phyloP scores from a whole-genome alignment of 2,113 vertebrate species.

The Melierax canorus region DNA sequence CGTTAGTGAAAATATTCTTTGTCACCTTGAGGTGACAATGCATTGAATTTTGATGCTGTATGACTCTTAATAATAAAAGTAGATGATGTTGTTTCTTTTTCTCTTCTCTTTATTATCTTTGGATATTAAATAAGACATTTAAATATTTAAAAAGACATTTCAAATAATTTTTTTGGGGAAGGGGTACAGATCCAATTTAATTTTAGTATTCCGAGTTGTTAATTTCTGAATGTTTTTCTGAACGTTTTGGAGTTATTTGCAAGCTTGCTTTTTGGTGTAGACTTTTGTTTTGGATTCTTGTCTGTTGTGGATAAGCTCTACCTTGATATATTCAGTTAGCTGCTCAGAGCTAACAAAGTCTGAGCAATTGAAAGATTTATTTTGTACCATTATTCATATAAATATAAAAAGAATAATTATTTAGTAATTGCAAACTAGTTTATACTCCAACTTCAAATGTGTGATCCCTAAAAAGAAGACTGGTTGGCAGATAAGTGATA shows the following conservation, averaged over 20 bases:
- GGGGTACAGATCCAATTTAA: background rate
- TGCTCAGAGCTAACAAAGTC: background rate
- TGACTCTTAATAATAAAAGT: background rate
- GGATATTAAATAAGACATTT: background rate
- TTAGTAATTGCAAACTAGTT: background rate
- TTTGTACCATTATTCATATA: background rate
- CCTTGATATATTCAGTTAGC: background rate
- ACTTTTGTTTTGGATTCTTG: background rate
- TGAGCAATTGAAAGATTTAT: background rate
- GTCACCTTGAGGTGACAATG: background rate
- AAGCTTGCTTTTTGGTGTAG: background rate
- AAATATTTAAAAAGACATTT: background rate
- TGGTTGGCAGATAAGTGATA: background rate
- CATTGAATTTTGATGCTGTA: background rate
- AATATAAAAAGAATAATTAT: background rate
- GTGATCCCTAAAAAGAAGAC: background rate
- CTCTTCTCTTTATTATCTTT: background rate
- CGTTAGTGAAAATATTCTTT: background rate
- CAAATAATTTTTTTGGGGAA: background rate
- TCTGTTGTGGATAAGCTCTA: background rate
- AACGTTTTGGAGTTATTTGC: background rate
- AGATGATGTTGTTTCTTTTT: background rate
- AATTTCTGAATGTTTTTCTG: background rate
- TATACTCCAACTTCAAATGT: background rate
- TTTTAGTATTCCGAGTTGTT: background rate